A percentile compares a stretch with the other conserved stretches of the same genome.
Conservation (phyloP, 2,888 invertebrate species). For the Philaethria dido region DNA sequence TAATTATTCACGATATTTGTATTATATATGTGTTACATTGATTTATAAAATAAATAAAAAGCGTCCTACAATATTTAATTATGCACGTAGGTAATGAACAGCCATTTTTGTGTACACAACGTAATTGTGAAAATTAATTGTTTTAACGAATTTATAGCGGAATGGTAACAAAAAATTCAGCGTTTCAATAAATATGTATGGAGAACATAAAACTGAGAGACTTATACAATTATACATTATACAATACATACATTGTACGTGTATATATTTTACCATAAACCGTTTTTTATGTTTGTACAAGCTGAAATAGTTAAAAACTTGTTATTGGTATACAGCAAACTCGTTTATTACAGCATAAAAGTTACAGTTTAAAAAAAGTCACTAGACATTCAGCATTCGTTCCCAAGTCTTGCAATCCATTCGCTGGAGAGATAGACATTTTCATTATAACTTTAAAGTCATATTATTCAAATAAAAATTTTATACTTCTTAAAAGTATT, state of each 20-base stretch:
- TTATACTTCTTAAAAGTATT: neutral
- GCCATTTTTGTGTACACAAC: conserved; percentile 31
- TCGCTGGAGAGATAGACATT: neutral
- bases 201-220: neutral
- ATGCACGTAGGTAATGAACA: conserved; percentile 22
- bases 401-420: neutral
- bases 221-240: neutral
- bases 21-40: neutral
- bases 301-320: neutral
- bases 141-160: conserved; percentile 14
- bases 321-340: neutral
- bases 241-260: too few relatives aligned
- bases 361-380: neutral
- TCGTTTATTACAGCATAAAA: neutral
- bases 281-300: neutral
- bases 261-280: neutral
- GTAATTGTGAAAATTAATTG: conserved; percentile 33
- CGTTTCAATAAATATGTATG: conserved; percentile 2
- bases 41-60: conserved; percentile 13
- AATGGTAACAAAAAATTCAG: conserved; percentile 1
- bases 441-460: conserved; percentile 14
- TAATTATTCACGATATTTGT: neutral
- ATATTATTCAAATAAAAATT: neutral
- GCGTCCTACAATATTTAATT: conserved; percentile 18
- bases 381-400: neutral